Percentiles rank a stretch among this genome's conserved stretches.
Conservation (phyloP, 2,797 vertebrate species). For the Sebastes umbrosus region DNA sequence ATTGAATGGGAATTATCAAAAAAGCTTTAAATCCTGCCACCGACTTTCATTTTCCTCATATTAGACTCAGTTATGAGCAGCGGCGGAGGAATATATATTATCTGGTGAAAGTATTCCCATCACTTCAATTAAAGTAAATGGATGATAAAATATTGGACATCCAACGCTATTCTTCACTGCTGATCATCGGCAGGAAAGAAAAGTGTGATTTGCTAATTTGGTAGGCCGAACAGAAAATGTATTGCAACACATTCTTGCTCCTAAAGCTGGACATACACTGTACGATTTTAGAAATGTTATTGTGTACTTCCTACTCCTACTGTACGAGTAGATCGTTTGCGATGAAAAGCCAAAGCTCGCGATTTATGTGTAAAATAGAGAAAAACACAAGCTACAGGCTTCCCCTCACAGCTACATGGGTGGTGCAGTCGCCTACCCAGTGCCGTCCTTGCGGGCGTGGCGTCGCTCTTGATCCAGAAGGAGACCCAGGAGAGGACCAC, state of each 20-base stretch:
- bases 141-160: background rate
- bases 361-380: too few relatives aligned
- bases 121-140: background rate
- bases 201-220: background rate
- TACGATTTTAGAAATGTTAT: too few relatives aligned
- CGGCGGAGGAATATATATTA: background rate
- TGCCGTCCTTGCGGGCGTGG: constrained; percentile 94
- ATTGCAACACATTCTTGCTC: background rate
- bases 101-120: background rate
- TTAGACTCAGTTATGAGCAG: background rate
- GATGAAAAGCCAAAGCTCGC: too few relatives aligned
- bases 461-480: constrained; percentile 98
- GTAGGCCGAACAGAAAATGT: background rate
- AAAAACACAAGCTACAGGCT: too few relatives aligned
- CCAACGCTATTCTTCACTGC: background rate
- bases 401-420: background rate
- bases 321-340: too few relatives aligned
- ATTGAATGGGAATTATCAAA: constrained; percentile 1
- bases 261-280: too few relatives aligned
- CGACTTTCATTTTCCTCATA: background rate
- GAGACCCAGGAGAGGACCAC: constrained; percentile 98
- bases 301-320: too few relatives aligned
- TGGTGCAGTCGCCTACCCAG: constrained; percentile 81
- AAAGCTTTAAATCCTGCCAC: constrained; percentile 12
- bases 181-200: background rate